Evolutionary conservation across 2,797 vertebrate genomes (phyloP), one percentile per base, ranked within the genome.

Genomic region (Anguilla anguilla): DNA sequence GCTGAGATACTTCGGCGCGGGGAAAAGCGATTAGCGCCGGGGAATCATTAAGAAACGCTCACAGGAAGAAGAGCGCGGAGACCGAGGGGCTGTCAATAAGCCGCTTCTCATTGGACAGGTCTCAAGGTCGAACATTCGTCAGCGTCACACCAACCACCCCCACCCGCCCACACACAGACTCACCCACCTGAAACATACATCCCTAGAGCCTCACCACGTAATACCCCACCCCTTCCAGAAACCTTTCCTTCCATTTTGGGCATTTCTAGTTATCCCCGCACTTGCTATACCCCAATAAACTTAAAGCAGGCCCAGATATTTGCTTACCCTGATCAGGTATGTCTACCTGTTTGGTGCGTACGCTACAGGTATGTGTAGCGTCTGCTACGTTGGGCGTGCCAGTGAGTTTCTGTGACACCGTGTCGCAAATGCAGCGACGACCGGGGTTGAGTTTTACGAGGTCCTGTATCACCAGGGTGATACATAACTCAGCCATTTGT

Each of bases 91-190:
- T 81, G 77, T 57, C 83, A 31, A 84, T 84, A 55, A 10, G 39
- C 83, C 17, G 49, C 25, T 72, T 69, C 61, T 46, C 43, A 72
- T 72, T 28, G 59, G 64, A 86, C 25, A 28, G 11, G 25, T 43
- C 85, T 86, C 61, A 67, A 86, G 64, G 39, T 49, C 31, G 46
- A 72, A 43, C 11, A 72, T 86, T 85, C 39, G 31, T 49, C 64
- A 39, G 59, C 43, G 6, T 11, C 1, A 7, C 22, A 72, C 25
- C 85, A 31, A 10, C 22, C 22, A 9, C 10, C 35, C 6, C 31
- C 39, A 39, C 39, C 39, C 39, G 39, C 39, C 39, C 39, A 2
- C 39, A 39, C 39, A 39, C 39, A 39, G 17, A 46, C 46, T 43
- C 25, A 6, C 0, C 46, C 49, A n/a, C 22, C 6, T 22, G 25